Evolutionary conservation across 92 coral and sea anemone genomes (phyloP).

Genomic region (Porites divaricata): DNA sequence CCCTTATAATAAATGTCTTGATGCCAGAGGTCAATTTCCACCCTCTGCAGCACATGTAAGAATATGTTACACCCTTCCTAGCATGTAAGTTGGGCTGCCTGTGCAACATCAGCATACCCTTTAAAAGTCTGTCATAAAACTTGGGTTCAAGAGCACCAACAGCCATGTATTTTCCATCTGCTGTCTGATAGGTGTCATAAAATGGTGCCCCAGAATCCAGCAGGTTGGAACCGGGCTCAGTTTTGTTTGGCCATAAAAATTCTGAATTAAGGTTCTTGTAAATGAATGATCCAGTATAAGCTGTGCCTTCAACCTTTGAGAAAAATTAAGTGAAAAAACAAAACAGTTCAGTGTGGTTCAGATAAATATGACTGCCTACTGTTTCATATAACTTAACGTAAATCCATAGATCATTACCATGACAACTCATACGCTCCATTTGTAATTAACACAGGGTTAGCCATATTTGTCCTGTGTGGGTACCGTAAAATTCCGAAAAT

Average conservation of each 20-base stretch:
- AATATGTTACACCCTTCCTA: too few species aligned
- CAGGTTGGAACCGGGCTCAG: constrained; percentile 81
- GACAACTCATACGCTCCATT: too few species aligned
- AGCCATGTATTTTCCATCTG: constrained; percentile 87
- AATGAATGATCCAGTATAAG: constrained; percentile 82
- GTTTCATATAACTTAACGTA: too few species aligned
- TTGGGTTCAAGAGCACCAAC: constrained; percentile 93
- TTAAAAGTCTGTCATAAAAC: constrained; percentile 77
- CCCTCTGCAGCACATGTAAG: too few species aligned
- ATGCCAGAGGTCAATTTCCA: too few species aligned
- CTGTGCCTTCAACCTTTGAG: constrained; percentile 83
- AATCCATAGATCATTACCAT: too few species aligned
- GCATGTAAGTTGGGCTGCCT: neutral
- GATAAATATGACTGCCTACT: neutral
- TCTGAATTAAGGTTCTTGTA: constrained; percentile 69
- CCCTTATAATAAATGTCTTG: too few species aligned
- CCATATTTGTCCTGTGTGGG: too few species aligned
- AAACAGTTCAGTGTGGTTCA: neutral
- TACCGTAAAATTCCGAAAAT: too few species aligned
- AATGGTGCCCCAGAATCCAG: constrained; percentile 96
- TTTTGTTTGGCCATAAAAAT: constrained; percentile 67
- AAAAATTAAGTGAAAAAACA: neutral
- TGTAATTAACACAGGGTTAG: too few species aligned
- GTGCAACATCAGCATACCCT: constrained; percentile 51
- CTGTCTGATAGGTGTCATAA: constrained; percentile 88